Conservation (phyloP, 2,888 invertebrate genomes). For the Pandemis cinnamomeana region DNA sequence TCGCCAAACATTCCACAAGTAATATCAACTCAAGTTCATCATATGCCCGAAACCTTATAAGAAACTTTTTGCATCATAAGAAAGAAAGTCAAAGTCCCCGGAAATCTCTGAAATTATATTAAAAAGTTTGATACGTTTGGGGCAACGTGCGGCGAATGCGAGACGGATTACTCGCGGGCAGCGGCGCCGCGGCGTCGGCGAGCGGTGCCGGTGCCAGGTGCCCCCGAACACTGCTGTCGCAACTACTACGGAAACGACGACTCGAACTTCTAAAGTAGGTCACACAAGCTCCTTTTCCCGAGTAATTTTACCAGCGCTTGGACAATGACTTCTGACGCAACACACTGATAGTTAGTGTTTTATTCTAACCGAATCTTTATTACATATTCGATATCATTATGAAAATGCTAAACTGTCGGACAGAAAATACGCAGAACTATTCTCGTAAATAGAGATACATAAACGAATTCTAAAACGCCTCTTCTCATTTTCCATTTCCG, state of each 20-base stretch:
- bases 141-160: constrained; percentile 21
- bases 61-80: constrained; percentile 37
- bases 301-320: too few species aligned
- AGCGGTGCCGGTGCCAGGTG: not conserved
- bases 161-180: not conserved
- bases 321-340: too few species aligned
- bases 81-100: constrained; percentile 36
- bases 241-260: not conserved
- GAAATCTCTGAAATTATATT: constrained; percentile 40
- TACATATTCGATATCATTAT: not conserved
- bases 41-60: constrained; percentile 34
- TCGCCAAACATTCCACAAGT: constrained; percentile 31
- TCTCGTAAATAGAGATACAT: not conserved
- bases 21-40: constrained; percentile 35
- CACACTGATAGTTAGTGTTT: not conserved
- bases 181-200: not conserved
- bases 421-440: not conserved
- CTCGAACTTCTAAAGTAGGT: not conserved
- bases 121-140: constrained; percentile 40
- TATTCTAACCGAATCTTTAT: not conserved
- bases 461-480: constrained; percentile 12
- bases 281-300: too few species aligned
- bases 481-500: constrained; percentile 19
- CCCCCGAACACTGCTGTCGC: not conserved
- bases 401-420: not conserved